These are phyloP conservation scores for Megamerina dolium DNA, from an alignment of 2,888 invertebrate species.

Conservation along the genomic window DNA sequence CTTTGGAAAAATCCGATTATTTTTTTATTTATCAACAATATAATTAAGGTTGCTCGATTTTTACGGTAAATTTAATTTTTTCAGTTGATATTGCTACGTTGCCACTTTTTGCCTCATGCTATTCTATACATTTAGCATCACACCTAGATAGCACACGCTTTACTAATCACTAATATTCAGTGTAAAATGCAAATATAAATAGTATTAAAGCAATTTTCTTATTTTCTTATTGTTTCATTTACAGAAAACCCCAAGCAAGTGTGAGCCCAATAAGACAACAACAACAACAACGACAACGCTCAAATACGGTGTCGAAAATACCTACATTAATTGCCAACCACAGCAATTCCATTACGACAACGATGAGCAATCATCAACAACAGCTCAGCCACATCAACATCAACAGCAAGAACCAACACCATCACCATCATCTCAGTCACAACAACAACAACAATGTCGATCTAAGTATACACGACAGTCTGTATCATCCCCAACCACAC, in stretches of 20 bases:
- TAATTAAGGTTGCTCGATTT: too few species aligned
- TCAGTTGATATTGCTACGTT: too few species aligned
- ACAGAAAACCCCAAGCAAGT: constrained; percentile 56
- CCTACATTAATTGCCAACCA: constrained; percentile 45
- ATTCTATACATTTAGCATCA: too few species aligned
- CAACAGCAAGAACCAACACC: constrained; percentile 17
- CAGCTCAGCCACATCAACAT: constrained; percentile 23
- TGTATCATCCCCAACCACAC: constrained; percentile 44
- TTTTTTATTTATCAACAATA: too few species aligned
- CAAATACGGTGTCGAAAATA: constrained; percentile 49
- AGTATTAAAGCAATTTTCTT: constrained; percentile 3
- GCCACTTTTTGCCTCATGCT: too few species aligned
- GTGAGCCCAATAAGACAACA: constrained; percentile 47
- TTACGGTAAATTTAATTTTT: too few species aligned
- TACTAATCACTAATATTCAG: too few species aligned
- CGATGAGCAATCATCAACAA: constrained; percentile 8
- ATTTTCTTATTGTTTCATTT: constrained; percentile 27
- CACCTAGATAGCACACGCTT: too few species aligned
- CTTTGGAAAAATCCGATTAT: too few species aligned
- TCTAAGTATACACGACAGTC: constrained; percentile 36
- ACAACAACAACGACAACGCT: constrained; percentile 41
- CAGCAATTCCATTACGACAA: constrained; percentile 33
- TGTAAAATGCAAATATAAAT: too few species aligned
- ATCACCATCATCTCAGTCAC: constrained; percentile 36
- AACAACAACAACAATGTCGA: constrained; percentile 39